Base-by-base conservation (phyloP, 2,113 vertebrate species). In the Electrona antarctica region DNA sequence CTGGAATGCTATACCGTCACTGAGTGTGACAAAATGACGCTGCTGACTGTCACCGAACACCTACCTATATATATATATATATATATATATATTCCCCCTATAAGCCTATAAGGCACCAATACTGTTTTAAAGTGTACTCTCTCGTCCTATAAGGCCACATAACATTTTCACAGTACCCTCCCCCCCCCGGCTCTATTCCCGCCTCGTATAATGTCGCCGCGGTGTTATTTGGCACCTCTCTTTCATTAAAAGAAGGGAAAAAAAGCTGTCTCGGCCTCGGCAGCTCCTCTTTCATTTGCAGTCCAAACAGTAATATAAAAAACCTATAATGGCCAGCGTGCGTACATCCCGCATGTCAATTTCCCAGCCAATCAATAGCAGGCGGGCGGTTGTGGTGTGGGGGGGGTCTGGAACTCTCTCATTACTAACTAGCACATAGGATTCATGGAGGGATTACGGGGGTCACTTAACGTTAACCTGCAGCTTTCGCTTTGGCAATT, bases 281-380 rank as follows among this genome's bases (percentile, higher is more conserved):
- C 78, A 77, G 21, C 1, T 78, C 67, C 83, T 76, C 81, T 87
- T 91, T 91, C 89, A 92, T 93, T 91, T 92, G 84, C 80, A 90
- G 86, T 85, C 89, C 83, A 91, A 91, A 92, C 84, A 90, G 85
- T 89, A 87, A 88, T 80, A 90, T 79, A 88, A 90, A 88, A 90
- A 88, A 85, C 80, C 90, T 88, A 89, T 90, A 92, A 84, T 83
- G 83, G 82, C 81, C 82, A 74, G 76, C 21, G 21, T 75, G 82
- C 76, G n/a, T 85, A 90, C 82, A 89, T 82, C 71, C 81, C 58
- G 89, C 89, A 91, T 93, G 88, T 89, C 91, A 90, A 92, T 93
- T 93, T 92, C 85, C 66, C 74, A 77, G 64, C 87, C 82, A 89
- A 92, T 92, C 92, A 90, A 92, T 91, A 91, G 78, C 87, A 87